Evolutionary conservation across 2,797 vertebrate species (phyloP).

Genomic region (Basileuterus tristriatus): DNA sequence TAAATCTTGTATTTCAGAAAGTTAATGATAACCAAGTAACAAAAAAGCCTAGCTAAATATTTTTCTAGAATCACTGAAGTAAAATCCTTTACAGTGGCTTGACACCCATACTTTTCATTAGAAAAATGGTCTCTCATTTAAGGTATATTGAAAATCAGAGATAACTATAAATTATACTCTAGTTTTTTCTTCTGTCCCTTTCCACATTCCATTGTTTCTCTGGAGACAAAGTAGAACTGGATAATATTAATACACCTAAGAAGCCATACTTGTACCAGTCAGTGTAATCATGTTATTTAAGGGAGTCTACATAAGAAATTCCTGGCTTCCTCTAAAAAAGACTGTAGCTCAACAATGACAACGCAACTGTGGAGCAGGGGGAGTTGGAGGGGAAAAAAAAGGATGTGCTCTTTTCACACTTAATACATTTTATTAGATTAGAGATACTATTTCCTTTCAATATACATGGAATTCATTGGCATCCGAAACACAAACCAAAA

Average conservation of each 20-base stretch:
- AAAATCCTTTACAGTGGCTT: neutral
- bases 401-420: rapidly evolving
- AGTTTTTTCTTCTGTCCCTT: neutral
- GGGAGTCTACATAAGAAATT: neutral
- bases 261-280: neutral
- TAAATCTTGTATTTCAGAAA: neutral
- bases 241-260: neutral
- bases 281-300: neutral
- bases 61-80: neutral
- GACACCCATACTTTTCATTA: neutral
- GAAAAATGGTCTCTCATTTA: neutral
- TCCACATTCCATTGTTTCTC: neutral
- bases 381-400: neutral
- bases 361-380: rapidly evolving
- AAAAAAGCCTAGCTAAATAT: neutral
- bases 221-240: neutral
- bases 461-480: neutral
- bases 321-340: neutral
- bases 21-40: neutral
- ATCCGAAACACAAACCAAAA: neutral
- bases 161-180: neutral
- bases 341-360: neutral
- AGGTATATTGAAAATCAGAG: neutral
- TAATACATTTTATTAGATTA: neutral
- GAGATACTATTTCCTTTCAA: neutral